These are phyloP conservation scores for Hyposoter dolosus DNA, from an alignment of 2,888 invertebrate genomes.

Conservation along the genomic window DNA sequence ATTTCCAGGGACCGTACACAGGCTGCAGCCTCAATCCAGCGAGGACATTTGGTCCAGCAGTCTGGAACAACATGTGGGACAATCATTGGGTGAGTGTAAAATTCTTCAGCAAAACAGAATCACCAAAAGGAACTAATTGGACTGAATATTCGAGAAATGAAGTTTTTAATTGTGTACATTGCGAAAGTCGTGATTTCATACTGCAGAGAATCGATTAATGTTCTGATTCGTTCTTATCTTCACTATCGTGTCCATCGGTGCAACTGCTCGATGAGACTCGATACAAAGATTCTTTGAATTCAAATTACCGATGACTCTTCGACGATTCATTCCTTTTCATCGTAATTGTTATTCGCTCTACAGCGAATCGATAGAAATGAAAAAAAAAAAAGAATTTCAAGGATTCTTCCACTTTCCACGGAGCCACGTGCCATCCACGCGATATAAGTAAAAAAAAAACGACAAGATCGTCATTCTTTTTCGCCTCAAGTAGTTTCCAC, in stretches of 20 bases:
- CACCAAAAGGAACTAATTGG: not conserved
- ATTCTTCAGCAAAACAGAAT: not conserved
- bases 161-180: not conserved
- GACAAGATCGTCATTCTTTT: not conserved
- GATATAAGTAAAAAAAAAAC: conserved; percentile 4
- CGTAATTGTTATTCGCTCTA: conserved; percentile 5
- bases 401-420: conserved; percentile 22
- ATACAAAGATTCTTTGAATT: not conserved
- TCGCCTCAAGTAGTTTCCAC: conserved; percentile 30
- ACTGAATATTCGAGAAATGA: not conserved
- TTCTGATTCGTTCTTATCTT: not conserved
- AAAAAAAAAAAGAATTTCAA: not conserved
- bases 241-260: not conserved
- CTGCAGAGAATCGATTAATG: not conserved
- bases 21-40: conserved; percentile 91
- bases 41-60: conserved; percentile 89
- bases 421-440: not conserved
- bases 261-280: not conserved
- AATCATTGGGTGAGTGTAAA: conserved; percentile 88
- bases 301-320: not conserved
- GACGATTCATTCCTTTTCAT: conserved; percentile 1
- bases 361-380: not conserved
- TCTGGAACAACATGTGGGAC: conserved; percentile 88
- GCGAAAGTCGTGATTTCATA: not conserved
- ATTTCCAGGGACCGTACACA: conserved; percentile 88